Evolutionary conservation across 2,888 invertebrate genomes (phyloP).

Genomic region (Homarus gammarus): DNA sequence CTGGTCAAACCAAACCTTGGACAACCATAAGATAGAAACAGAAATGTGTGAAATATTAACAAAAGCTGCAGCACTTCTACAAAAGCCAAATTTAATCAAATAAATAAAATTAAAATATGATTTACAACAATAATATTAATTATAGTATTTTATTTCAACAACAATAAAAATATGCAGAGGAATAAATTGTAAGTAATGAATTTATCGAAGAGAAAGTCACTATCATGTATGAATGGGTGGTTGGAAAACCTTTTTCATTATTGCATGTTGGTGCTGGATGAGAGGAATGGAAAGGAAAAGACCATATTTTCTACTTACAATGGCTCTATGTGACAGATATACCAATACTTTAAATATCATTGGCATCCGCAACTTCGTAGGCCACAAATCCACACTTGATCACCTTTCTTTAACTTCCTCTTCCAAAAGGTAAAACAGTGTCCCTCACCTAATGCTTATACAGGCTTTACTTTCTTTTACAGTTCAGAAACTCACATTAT

Average conservation of each 20-base stretch:
- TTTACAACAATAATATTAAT: background rate
- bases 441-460: too few species aligned
- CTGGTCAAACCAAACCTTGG: background rate
- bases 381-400: too few species aligned
- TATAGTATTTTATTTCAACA: background rate
- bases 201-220: background rate
- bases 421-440: too few species aligned
- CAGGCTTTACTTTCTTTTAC: too few species aligned
- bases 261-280: background rate
- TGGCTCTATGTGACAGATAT: background rate
- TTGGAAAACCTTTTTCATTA: background rate
- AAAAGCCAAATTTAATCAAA: background rate
- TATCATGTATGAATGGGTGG: background rate
- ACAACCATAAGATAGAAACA: background rate
- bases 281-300: background rate
- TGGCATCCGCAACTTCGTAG: too few species aligned
- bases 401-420: too few species aligned
- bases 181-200: background rate
- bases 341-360: background rate
- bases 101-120: background rate
- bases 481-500: too few species aligned
- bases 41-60: background rate
- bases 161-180: background rate
- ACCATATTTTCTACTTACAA: background rate
- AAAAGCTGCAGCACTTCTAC: background rate